Evolutionary conservation across 2,113 vertebrate species (phyloP).

Genomic region (Oreochromis niloticus): DNA sequence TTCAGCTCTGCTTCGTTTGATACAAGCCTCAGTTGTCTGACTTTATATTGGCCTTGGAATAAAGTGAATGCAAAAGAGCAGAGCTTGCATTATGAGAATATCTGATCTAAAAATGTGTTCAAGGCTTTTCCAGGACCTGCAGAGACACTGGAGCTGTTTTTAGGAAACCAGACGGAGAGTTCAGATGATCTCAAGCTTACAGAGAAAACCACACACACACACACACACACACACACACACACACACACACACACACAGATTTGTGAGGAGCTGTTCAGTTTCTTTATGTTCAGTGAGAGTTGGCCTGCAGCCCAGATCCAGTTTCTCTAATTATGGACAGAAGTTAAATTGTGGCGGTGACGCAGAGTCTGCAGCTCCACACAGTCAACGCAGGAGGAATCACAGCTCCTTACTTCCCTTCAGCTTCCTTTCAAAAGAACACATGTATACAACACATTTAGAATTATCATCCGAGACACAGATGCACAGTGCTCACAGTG

Average conservation of each 20-base stretch:
- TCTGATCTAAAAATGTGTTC: not conserved
- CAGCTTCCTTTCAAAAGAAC: not conserved
- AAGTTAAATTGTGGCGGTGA: slow-evolving; percentile 37
- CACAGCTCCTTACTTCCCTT: not conserved
- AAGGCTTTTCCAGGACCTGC: not conserved
- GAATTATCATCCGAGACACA: not conserved
- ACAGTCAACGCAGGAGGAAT: not conserved
- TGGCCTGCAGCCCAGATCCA: slow-evolving; percentile 11
- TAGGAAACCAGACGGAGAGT: not conserved
- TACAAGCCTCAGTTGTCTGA: not conserved
- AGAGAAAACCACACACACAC: too few species aligned
- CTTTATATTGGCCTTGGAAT: not conserved
- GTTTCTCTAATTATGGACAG: slow-evolving; percentile 50
- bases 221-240: not conserved
- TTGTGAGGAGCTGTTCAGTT: not conserved
- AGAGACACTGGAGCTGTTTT: slow-evolving; percentile 20
- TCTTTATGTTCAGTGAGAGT: slow-evolving; percentile 5
- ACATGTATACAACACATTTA: not conserved
- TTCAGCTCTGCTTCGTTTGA: not conserved
- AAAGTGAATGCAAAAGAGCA: not conserved
- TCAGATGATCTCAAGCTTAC: slow-evolving; percentile 29
- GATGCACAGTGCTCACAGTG: not conserved
- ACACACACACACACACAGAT: not conserved
- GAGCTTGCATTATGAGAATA: not conserved
- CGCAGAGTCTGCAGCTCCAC: not conserved